Percentiles rank a stretch among this genome's conserved stretches.
phyloP scores from a whole-genome alignment of 1,140 invertebrate species.

The Tyrophagus putrescentiae region DNA sequence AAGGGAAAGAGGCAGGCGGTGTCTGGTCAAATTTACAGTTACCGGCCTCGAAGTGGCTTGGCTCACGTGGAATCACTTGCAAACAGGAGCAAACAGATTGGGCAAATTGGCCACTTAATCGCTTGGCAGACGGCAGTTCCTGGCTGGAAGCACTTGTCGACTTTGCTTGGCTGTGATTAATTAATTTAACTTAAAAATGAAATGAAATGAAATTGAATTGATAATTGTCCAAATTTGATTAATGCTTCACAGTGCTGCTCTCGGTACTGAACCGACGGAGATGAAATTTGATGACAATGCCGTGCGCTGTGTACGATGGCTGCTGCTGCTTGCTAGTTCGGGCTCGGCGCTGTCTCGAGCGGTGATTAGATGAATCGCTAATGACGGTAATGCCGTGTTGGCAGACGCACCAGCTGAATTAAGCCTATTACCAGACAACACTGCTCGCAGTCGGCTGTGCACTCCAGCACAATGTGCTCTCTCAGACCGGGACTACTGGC shows the following conservation, averaged over 20 bases:
- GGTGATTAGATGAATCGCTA: conserved; percentile 14
- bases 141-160: not conserved
- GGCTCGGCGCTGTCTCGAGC: not conserved
- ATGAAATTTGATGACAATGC: conserved; percentile 15
- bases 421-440: conserved; percentile 16
- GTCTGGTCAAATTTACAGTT: too few species aligned
- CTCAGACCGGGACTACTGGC: too few species aligned
- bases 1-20: too few species aligned
- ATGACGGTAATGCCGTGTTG: conserved; percentile 14
- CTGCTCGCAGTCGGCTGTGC: too few species aligned
- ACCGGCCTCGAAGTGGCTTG: too few species aligned
- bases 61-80: too few species aligned
- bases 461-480: too few species aligned
- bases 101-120: too few species aligned
- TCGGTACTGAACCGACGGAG: too few species aligned
- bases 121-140: conserved; percentile 1
- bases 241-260: too few species aligned
- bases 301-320: not conserved
- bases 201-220: conserved; percentile 16
- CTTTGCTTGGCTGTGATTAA: conserved; percentile 21
- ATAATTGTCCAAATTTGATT: conserved; percentile 15
- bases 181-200: conserved; percentile 22
- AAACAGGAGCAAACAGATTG: too few species aligned
- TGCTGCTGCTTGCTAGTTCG: not conserved
- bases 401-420: not conserved